Percentiles rank a stretch among this genome's conserved stretches.
Conservation (phyloP, 2,797 vertebrate genomes). For the Emydoidea blandingii region DNA sequence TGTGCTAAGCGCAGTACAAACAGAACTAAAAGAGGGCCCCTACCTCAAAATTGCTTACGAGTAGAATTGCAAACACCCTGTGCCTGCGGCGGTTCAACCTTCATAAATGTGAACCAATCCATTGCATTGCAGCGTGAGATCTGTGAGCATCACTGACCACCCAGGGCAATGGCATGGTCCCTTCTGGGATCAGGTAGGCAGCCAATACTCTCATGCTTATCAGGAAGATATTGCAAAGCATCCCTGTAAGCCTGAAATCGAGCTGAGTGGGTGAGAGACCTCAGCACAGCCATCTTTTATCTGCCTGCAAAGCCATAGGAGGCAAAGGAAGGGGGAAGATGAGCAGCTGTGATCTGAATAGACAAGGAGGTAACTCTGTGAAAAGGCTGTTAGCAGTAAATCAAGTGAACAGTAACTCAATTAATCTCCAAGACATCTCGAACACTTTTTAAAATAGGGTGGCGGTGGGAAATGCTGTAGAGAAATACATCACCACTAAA, state of each 20-base stretch:
- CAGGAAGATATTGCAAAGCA: neutral
- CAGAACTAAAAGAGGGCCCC: neutral
- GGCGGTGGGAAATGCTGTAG: neutral
- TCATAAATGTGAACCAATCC: accelerated
- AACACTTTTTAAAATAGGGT: neutral
- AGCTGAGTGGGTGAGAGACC: accelerated
- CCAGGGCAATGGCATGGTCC: accelerated
- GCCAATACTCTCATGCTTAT: accelerated
- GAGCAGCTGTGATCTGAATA: neutral
- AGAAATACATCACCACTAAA: neutral
- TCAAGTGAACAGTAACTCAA: neutral
- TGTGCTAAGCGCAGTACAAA: neutral
- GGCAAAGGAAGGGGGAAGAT: neutral
- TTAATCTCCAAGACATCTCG: neutral
- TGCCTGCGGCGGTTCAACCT: neutral
- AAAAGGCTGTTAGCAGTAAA: neutral
- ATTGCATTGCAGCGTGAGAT: accelerated
- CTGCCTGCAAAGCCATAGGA: neutral
- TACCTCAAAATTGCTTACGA: neutral
- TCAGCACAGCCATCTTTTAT: accelerated
- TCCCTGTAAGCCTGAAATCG: neutral
- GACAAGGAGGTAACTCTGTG: neutral
- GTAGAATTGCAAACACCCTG: neutral
- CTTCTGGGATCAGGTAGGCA: neutral
- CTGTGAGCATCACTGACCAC: accelerated